Base-by-base conservation (phyloP, 2,113 vertebrate genomes). In the Protobothrops mucrosquamatus region DNA sequence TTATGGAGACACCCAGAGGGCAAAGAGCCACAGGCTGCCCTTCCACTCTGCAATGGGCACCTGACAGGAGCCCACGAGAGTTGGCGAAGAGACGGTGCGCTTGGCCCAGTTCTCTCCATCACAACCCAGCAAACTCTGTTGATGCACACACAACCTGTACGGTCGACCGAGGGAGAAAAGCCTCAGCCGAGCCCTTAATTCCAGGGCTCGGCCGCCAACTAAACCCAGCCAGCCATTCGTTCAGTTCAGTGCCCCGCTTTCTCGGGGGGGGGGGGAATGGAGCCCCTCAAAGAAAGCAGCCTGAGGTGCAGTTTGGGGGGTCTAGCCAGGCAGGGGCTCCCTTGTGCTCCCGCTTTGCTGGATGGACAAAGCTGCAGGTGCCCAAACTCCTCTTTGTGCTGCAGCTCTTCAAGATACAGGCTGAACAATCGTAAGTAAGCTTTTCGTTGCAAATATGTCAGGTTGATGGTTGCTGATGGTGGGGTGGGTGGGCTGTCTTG, bases 121-220 rank as follows among this genome's bases (percentile, higher is more conserved):
- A 6, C 64, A 18, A 6, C 69, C 69, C 3, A n/a, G 29, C 15
- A 29, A n/a, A n/a, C 1, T 4, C 26, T 14, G 2, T 34, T 18
- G n/a, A 20, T 3, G 69, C 69, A 74, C 2, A 74, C 69, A 15
- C 69, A 74, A 18, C n/a, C 69, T 3, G 15, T 20, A 34, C 0
- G 34, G 15, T 81, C 69, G 3, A 34, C 34, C 3, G 34, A 39
- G 3, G 34, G 69, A 1, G n/a, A 18, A 81, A n/a, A 74, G n/a
- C 1, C 5, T 74, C n/a, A 2, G 6, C 5, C 3, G 6, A 3
- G 6, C 14, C n/a, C 6, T 6, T 34, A 7, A 20, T 34, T 18
- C 18, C 2, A 2, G 18, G 64, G n/a, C 64, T 74, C 29, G 0
- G 29, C n/a, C 0, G 1, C 14, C 64, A 74, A 5, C 69, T 74